Base-by-base conservation (phyloP, 2,797 vertebrate species). In the Saxicola maurus region DNA sequence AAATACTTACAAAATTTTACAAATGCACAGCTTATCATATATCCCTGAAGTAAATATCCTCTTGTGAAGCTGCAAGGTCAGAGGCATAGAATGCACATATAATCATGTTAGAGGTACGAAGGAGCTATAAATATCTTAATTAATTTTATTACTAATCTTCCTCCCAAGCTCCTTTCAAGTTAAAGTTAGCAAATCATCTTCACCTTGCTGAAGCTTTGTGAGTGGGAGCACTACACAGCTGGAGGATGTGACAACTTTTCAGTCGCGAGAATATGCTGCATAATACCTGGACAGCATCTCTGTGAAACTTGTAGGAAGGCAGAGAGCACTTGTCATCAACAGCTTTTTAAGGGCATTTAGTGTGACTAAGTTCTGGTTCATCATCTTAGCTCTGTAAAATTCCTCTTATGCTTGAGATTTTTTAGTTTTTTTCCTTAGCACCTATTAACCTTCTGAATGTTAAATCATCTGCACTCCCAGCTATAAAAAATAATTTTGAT, bases 141-240 rank as follows among this genome's bases (percentile, higher is more conserved):
- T 93, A 94, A 93, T 93, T 94, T 82, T 93, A 78, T 72, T 57
- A 88, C 64, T 87, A 87, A 93, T 91, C 48, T 94, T 94, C 31
- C 56, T 82, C 17, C 11, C 27, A 79, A 78, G 45, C 33, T 77
- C 55, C 62, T 52, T 75, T 71, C 46, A 49, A 49, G 31, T n/a
- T 78, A 25, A 71, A 85, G 35, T 28, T 43, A 52, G 18, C 25
- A 24, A 69, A 75, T 59, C 37, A 35, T 73, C 42, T 76, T 75
- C 43, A n/a, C 1, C 1, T 64, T 69, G 21, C 18, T 43, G 35
- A 86, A 86, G 42, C 30, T 65, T 78, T 86, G 5, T 25, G 35
- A 77, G 48, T 30, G 16, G 24, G 4, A 64, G 25, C 19, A 21
- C 35, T 67, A 52, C 10, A 27, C 1, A 8, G 40, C 23, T 7